A percentile compares a stretch with the other conserved stretches of the same genome.
Evolutionary conservation across 1,140 invertebrate species (phyloP).

Genomic region (Neodiprion fabricii): DNA sequence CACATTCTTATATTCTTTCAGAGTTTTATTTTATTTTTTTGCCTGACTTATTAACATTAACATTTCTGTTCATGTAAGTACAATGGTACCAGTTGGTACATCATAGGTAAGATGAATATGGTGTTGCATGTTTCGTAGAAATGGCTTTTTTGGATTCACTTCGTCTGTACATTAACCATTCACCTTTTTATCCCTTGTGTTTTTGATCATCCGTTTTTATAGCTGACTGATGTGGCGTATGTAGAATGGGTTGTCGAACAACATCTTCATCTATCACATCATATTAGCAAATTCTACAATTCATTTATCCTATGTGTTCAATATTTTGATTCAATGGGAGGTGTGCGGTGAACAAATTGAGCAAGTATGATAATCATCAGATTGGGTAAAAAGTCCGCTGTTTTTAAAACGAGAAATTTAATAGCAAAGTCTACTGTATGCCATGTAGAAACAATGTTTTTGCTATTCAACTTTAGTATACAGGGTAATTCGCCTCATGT

Average conservation of each 20-base stretch:
- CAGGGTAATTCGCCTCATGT: too few relatives aligned
- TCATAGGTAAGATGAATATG: background rate
- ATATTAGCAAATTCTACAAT: too few relatives aligned
- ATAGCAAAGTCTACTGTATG: too few relatives aligned
- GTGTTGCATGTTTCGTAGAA: background rate
- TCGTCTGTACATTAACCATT: background rate
- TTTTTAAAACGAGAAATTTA: too few relatives aligned
- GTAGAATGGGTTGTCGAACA: background rate
- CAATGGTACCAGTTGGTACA: background rate
- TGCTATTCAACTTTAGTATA: too few relatives aligned
- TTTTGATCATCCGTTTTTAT: background rate
- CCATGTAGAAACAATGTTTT: too few relatives aligned
- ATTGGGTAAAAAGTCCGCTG: too few relatives aligned
- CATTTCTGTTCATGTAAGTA: background rate
- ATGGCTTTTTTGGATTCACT: background rate
- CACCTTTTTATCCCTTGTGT: background rate
- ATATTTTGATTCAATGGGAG: conserved; percentile 29
- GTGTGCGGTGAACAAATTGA: conserved; percentile 34
- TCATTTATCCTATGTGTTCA: conserved; percentile 9
- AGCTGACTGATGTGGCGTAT: too few relatives aligned
- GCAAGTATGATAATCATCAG: conserved; percentile 3
- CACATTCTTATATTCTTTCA: background rate
- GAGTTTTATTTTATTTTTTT: background rate
- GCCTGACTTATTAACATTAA: background rate
- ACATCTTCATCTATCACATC: background rate